Evolutionary conservation across 2,888 invertebrate species (phyloP).

Genomic region (Aspidapion aeneum): DNA sequence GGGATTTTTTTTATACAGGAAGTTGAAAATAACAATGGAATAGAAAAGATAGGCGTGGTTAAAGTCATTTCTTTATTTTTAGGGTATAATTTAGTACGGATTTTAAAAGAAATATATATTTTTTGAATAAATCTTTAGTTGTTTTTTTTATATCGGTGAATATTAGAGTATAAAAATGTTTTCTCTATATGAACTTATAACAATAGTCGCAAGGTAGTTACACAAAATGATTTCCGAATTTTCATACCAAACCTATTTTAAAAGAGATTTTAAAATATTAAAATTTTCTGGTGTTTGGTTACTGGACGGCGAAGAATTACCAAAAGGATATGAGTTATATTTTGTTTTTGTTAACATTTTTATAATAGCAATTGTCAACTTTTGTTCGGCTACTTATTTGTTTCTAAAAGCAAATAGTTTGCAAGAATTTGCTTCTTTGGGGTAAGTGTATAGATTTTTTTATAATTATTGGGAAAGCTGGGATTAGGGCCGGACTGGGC

Average conservation of each 20-base stretch:
- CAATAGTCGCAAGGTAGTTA: too few relatives aligned
- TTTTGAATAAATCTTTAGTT: too few relatives aligned
- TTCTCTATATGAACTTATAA: too few relatives aligned
- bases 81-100: too few relatives aligned
- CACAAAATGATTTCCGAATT: background rate
- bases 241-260: background rate
- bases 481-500: too few relatives aligned
- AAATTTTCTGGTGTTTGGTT: background rate
- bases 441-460: background rate
- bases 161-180: too few relatives aligned
- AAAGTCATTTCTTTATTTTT: too few relatives aligned
- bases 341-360: background rate
- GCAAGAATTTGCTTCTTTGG: background rate
- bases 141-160: too few relatives aligned
- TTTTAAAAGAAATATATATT: too few relatives aligned
- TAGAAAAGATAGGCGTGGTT: too few relatives aligned
- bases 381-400: background rate
- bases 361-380: background rate
- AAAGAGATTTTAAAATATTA: background rate
- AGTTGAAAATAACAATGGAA: too few relatives aligned
- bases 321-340: background rate
- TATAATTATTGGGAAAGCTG: background rate
- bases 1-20: too few relatives aligned
- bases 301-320: background rate
- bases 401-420: background rate